A percentile compares a stretch with the other conserved stretches of the same genome.
These are phyloP conservation scores for Gymnarchus niloticus DNA, from an alignment of 2,113 vertebrate genomes.

Conservation along the genomic window DNA sequence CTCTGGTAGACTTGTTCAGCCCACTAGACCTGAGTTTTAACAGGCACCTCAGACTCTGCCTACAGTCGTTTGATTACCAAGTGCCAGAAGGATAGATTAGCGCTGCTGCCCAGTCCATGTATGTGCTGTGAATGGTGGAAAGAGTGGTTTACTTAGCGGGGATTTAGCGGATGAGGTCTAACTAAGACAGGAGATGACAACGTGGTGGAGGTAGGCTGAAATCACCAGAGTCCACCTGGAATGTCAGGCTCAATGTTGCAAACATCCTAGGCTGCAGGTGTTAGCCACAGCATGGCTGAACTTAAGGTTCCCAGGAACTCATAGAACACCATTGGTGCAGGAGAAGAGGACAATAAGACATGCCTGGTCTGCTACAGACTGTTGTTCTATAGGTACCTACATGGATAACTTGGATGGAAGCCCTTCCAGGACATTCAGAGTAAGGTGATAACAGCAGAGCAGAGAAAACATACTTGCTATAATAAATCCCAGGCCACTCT, in stretches of 20 bases:
- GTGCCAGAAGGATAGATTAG: conserved; percentile 7
- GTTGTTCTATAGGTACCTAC: not conserved
- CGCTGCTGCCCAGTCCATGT: conserved; percentile 1
- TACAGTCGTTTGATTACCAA: not conserved
- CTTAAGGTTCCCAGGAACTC: not conserved
- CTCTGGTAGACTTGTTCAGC: not conserved
- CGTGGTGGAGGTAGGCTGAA: no score
- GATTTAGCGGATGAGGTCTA: conserved; percentile 11
- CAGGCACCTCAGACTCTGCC: not conserved
- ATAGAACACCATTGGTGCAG: not conserved
- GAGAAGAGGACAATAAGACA: conserved; percentile 1
- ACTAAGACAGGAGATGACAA: conserved; percentile 13
- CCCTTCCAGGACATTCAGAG: not conserved
- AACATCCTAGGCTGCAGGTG: not conserved
- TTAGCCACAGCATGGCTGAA: not conserved
- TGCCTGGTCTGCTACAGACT: not conserved
- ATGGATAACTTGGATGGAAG: not conserved
- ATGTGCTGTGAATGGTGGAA: conserved; percentile 18
- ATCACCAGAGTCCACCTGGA: not conserved
- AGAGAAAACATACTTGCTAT: conserved; percentile 35
- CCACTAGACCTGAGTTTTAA: no score
- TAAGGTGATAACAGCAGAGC: not conserved
- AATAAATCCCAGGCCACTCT: conserved; percentile 34
- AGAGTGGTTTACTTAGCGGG: not conserved
- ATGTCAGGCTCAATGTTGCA: not conserved